These are phyloP conservation scores for Macrotis lagotis DNA, from an alignment of 2,113 vertebrate genomes.

Conservation along the genomic window DNA sequence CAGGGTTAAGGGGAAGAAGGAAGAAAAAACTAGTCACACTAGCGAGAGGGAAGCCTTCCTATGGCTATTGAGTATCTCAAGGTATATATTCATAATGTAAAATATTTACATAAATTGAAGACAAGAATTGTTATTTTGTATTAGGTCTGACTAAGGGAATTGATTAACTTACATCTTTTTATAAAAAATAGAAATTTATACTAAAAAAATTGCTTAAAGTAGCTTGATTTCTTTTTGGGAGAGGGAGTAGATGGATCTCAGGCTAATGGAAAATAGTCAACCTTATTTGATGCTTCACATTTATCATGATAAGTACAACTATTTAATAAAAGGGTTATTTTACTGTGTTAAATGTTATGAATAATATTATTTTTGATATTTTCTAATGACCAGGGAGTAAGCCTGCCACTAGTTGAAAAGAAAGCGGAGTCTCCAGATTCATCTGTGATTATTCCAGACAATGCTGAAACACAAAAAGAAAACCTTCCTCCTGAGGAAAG, in stretches of 20 bases:
- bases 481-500: neutral
- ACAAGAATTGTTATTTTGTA: neutral
- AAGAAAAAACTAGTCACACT: neutral
- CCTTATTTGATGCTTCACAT: constrained; percentile 14
- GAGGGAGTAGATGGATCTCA: neutral
- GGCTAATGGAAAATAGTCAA: constrained; percentile 27
- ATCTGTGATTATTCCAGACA: neutral
- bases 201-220: constrained; percentile 16
- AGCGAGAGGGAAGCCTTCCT: neutral
- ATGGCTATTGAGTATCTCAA: neutral
- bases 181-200: constrained; percentile 2
- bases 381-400: constrained; percentile 29
- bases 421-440: neutral
- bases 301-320: constrained; percentile 34
- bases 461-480: neutral
- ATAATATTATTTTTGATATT: constrained; percentile 36
- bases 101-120: neutral
- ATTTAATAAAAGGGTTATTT: neutral
- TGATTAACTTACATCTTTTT: constrained; percentile 28
- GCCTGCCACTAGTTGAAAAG: neutral
- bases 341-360: neutral
- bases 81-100: neutral
- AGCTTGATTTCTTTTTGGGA: neutral
- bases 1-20: neutral
- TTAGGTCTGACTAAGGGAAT: constrained; percentile 21